A percentile compares a stretch with the other conserved stretches of the same genome.
phyloP scores from a whole-genome alignment of 2,888 invertebrate species.

The Adelphocoris suturalis region DNA sequence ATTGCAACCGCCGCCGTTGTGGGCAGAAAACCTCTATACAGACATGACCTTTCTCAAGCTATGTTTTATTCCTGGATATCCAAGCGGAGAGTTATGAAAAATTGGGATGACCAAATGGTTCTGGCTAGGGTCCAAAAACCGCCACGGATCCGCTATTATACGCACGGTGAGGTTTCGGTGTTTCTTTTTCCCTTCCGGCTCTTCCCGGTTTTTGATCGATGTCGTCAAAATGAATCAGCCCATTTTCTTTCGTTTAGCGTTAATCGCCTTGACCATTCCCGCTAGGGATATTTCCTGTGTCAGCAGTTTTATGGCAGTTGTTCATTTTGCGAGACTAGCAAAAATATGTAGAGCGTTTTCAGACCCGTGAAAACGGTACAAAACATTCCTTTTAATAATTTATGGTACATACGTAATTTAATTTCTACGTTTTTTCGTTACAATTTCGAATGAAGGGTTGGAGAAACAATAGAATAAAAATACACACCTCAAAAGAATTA shows the following conservation, averaged over 20 bases:
- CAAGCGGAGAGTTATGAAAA: constrained; percentile 14
- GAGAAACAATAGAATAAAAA: too few species aligned
- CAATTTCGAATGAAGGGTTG: too few species aligned
- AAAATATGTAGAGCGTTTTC: too few species aligned
- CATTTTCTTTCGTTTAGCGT: constrained; percentile 45
- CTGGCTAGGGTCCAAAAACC: neutral
- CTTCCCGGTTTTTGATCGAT: constrained; percentile 23
- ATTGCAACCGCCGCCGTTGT: neutral
- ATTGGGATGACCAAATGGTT: constrained; percentile 49
- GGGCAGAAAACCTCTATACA: neutral
- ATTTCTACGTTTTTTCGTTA: too few species aligned
- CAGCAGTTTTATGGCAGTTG: neutral
- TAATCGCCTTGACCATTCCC: constrained; percentile 13
- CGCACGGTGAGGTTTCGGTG: neutral
- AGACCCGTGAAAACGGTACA: too few species aligned
- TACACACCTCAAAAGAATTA: too few species aligned
- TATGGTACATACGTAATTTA: too few species aligned
- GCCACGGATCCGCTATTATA: constrained; percentile 14
- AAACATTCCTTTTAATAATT: too few species aligned
- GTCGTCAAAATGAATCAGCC: constrained; percentile 36
- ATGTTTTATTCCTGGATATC: constrained; percentile 11
- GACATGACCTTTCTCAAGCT: constrained; percentile 21
- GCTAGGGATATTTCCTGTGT: neutral
- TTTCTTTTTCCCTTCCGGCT: neutral
- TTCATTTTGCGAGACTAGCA: too few species aligned